A percentile compares a stretch with the other conserved stretches of the same genome.
Evolutionary conservation across 2,113 vertebrate genomes (phyloP).

Genomic region (Galemys pyrenaicus): DNA sequence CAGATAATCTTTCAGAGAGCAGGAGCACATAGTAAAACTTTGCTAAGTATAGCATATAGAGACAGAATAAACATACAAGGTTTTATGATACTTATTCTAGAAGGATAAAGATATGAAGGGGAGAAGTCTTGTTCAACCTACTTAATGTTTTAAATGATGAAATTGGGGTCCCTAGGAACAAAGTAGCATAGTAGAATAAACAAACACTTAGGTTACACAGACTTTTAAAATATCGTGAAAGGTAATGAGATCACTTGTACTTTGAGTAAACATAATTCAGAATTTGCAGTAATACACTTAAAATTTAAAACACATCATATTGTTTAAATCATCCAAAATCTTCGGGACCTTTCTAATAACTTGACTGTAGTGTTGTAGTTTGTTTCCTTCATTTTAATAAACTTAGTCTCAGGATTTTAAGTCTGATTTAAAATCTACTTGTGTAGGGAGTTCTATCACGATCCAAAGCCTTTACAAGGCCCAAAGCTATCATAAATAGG

Average conservation of each 20-base stretch:
- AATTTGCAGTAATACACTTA: background rate
- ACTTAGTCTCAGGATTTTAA: background rate
- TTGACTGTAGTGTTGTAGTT: background rate
- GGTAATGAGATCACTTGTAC: background rate
- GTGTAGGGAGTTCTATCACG: background rate
- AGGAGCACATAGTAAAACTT: background rate
- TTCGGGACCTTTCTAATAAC: background rate
- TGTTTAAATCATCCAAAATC: background rate
- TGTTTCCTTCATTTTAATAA: background rate
- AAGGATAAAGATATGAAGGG: background rate
- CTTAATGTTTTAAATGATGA: background rate
- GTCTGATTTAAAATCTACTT: slow-evolving; percentile 34
- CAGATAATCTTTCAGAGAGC: background rate
- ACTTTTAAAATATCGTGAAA: background rate
- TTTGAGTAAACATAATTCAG: background rate
- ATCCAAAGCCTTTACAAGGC: background rate
- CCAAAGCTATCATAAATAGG: background rate
- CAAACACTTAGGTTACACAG: background rate
- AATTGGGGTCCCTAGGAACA: background rate
- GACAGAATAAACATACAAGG: background rate
- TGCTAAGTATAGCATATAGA: background rate
- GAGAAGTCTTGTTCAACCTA: background rate
- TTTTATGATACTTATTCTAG: background rate
- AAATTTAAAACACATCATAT: background rate
- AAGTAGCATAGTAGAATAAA: background rate